These are phyloP conservation scores for Chaunax sp. DNA, from an alignment of 2,797 vertebrate species.

Conservation along the genomic window DNA sequence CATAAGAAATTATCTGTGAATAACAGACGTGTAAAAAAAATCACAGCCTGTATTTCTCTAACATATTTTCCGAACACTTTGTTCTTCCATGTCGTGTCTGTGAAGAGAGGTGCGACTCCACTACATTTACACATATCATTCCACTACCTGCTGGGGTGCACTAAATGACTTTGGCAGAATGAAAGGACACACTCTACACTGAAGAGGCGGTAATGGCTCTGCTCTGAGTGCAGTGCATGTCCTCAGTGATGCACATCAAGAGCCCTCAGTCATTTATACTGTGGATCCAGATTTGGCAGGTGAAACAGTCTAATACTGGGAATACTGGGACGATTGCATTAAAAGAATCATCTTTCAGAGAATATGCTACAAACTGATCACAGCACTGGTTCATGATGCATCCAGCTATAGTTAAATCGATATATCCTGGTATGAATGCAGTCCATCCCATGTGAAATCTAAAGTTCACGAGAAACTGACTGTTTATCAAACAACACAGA, in stretches of 20 bases:
- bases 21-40: background rate
- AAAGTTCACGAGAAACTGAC: too few species aligned
- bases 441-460: too few species aligned
- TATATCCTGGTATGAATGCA: too few species aligned
- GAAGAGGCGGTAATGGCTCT: too few species aligned
- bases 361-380: background rate
- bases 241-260: background rate
- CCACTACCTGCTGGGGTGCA: constrained; percentile 4
- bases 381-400: too few species aligned
- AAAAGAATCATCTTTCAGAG: background rate
- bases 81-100: too few species aligned
- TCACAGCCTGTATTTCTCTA: background rate
- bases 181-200: too few species aligned
- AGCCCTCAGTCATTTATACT: constrained; percentile 4
- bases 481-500: too few species aligned
- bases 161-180: background rate
- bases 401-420: too few species aligned
- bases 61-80: background rate
- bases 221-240: too few species aligned
- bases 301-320: background rate
- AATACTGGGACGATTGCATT: too few species aligned
- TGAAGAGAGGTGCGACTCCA: background rate
- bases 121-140: background rate
- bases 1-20: background rate
- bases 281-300: background rate